These are phyloP conservation scores for Butorides virescens DNA, from an alignment of 2,113 vertebrate genomes.

Conservation along the genomic window DNA sequence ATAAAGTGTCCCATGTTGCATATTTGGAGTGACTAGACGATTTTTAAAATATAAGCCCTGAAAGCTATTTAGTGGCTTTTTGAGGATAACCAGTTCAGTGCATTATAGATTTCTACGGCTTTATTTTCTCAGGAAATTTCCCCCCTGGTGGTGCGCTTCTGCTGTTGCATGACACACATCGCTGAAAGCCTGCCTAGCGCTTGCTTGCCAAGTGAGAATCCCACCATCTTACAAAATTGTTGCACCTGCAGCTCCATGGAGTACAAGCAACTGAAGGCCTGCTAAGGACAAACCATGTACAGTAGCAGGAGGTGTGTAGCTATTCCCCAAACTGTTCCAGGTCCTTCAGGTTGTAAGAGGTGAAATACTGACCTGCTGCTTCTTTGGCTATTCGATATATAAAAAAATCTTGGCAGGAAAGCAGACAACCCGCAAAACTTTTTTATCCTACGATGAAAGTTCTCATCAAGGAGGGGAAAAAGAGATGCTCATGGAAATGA, in stretches of 20 bases:
- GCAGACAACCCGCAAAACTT: background rate
- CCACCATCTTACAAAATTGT: background rate
- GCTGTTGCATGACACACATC: background rate
- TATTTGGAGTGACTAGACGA: background rate
- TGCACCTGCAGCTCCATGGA: background rate
- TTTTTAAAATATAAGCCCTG: background rate
- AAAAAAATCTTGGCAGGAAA: background rate
- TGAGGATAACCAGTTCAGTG: background rate
- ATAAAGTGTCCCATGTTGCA: background rate
- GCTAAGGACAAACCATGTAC: background rate
- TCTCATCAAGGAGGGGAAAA: background rate
- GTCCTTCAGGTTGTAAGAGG: background rate
- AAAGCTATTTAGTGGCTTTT: background rate
- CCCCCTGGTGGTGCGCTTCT: background rate
- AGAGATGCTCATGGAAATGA: background rate
- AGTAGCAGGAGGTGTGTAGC: background rate
- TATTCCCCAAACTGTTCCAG: background rate
- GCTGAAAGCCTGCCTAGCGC: background rate
- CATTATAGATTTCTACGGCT: background rate
- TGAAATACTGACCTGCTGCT: background rate
- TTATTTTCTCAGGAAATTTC: background rate
- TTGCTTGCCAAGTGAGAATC: background rate
- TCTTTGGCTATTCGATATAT: background rate
- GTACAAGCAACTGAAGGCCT: background rate
- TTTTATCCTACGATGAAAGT: background rate